phyloP scores from a whole-genome alignment of 2,888 invertebrate genomes.

The Amblyjoppa proteus region DNA sequence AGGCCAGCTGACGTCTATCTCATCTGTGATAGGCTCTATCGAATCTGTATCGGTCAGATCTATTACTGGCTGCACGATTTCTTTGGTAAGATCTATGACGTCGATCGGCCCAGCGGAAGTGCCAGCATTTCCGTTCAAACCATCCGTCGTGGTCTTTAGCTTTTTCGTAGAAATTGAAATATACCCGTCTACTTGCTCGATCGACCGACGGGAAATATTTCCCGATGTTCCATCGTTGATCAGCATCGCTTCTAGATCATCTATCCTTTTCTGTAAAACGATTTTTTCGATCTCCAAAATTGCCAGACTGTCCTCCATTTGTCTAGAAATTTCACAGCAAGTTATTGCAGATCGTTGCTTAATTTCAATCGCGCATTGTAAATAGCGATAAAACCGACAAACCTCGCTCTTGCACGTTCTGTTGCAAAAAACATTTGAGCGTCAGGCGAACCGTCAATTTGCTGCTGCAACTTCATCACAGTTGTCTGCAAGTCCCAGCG shows the following conservation, averaged over 20 bases:
- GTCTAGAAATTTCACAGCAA: slow-evolving; percentile 22
- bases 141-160: slow-evolving; percentile 34
- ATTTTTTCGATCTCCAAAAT: slow-evolving; percentile 52
- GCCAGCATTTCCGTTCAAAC: slow-evolving; percentile 8
- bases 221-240: slow-evolving; percentile 6
- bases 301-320: slow-evolving; percentile 53
- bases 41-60: slow-evolving; percentile 56
- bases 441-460: slow-evolving; percentile 23
- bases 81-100: slow-evolving; percentile 61
- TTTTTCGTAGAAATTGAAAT: slow-evolving; percentile 44
- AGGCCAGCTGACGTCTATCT: neutral
- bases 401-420: slow-evolving; percentile 38
- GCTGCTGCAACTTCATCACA: slow-evolving; percentile 44
- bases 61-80: slow-evolving; percentile 34
- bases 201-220: neutral
- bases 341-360: neutral
- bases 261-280: slow-evolving; percentile 37
- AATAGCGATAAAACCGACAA: neutral
- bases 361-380: neutral
- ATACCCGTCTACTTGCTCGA: neutral
- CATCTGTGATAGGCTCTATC: neutral
- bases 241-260: slow-evolving; percentile 46
- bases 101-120: slow-evolving; percentile 30
- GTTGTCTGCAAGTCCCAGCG: slow-evolving; percentile 52
- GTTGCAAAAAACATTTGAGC: slow-evolving; percentile 27